Conservation (phyloP, 2,888 invertebrate species). For the Brassicogethes aeneus region DNA sequence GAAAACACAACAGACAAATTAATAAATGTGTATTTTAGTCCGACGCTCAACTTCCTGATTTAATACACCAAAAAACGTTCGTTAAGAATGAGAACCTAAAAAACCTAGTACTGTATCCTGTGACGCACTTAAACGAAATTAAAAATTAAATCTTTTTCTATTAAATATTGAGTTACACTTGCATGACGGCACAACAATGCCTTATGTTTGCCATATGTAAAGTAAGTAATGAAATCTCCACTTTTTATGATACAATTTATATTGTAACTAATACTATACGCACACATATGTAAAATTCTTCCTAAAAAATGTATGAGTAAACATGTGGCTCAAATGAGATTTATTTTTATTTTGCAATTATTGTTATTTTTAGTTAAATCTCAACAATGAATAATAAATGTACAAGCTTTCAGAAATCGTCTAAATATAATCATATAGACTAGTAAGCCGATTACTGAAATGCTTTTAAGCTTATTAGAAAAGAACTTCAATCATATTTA, state of each 20-base stretch:
- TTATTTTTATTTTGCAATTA: background rate
- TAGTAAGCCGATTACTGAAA: too few relatives aligned
- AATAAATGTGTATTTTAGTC: constrained; percentile 8
- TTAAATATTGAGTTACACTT: constrained; percentile 10
- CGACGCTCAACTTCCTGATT: constrained; percentile 16
- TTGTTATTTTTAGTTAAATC: too few relatives aligned
- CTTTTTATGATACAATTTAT: background rate
- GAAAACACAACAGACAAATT: background rate
- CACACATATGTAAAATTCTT: background rate
- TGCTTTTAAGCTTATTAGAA: too few relatives aligned
- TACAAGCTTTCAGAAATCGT: too few relatives aligned
- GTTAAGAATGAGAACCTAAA: constrained; percentile 5
- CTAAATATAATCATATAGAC: too few relatives aligned
- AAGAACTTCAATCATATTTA: too few relatives aligned
- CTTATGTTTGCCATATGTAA: constrained; percentile 22
- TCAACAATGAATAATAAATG: too few relatives aligned
- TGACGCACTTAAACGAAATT: constrained; percentile 19
- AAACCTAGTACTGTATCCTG: constrained; percentile 16
- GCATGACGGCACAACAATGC: constrained; percentile 24
- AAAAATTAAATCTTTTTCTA: constrained; percentile 23
- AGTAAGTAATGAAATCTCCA: background rate
- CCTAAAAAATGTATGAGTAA: background rate
- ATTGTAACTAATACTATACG: background rate
- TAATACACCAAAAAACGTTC: background rate
- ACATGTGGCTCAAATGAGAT: background rate